A percentile compares a stretch with the other conserved stretches of the same genome.
These are phyloP conservation scores for Myotis pilosus DNA, from an alignment of 2,797 vertebrate genomes.

Conservation along the genomic window DNA sequence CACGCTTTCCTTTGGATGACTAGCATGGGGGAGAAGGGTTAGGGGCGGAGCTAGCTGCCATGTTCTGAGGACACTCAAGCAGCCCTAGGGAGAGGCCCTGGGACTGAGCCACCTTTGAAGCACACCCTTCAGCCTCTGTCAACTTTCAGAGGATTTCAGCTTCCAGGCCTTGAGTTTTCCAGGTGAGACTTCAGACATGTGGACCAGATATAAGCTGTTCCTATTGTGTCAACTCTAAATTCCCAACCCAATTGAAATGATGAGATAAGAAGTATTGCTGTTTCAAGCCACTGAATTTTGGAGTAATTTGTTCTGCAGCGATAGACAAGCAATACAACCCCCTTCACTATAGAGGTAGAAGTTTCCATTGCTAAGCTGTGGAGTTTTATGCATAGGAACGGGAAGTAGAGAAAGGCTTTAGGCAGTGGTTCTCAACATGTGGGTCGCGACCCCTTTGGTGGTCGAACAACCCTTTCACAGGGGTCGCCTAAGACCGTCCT, in stretches of 20 bases:
- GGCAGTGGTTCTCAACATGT: too few relatives aligned
- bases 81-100: not conserved
- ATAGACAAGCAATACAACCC: not conserved
- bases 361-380: not conserved
- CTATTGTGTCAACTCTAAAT: not conserved
- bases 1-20: not conserved
- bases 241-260: not conserved
- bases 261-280: not conserved
- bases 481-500: too few relatives aligned
- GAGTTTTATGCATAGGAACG: not conserved
- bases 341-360: not conserved
- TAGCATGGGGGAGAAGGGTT: too few relatives aligned
- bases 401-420: not conserved
- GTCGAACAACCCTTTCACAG: too few relatives aligned
- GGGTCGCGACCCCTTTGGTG: too few relatives aligned
- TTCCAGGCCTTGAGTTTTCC: not conserved
- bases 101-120: not conserved
- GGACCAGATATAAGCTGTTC: not conserved
- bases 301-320: not conserved
- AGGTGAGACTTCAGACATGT: not conserved
- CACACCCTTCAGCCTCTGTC: not conserved
- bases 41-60: not conserved
- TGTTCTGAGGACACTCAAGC: not conserved
- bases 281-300: not conserved
- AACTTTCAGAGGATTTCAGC: not conserved